Evolutionary conservation across 2,888 invertebrate species (phyloP), one percentile per base, ranked within the genome.

Genomic region (Oxytorus armatus): DNA sequence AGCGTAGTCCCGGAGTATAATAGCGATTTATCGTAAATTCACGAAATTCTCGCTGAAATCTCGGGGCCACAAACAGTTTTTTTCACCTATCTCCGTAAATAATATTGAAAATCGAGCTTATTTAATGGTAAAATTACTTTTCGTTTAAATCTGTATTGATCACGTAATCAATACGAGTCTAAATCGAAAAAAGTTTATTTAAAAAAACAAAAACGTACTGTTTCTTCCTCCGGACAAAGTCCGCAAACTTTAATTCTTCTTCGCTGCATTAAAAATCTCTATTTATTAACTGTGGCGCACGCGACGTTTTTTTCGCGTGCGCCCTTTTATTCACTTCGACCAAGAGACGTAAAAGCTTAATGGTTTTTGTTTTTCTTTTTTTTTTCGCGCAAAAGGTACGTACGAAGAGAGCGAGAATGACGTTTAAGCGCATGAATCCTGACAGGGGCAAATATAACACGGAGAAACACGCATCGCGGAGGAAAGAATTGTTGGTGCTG

Each of bases 1-100:
- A 87, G 87, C 86, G 83, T 85, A 84, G 85, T 82, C 82, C 85
- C n/a, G 78, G 87, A 88, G 89, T 88, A 85, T 86, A 86, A 87
- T 85, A 86, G 86, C 84, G 87, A 79, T 39, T 82, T 83, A 75
- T 73, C 8, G 51, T 21, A 55, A 65, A 55, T 25, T 57, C 47
- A 11, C 3, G 21, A 21, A 68, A 69, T 53, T 63, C 63, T 76
- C 74, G 76, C 65, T 63, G 84, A 73, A 86, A 85, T 85, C 83
- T n/a, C n/a, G n/a, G n/a, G n/a, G n/a, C n/a, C n/a, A n/a, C n/a
- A n/a, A n/a, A n/a, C n/a, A n/a, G n/a, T n/a, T n/a, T n/a, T n/a
- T n/a, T n/a, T n/a, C n/a, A n/a, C n/a, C n/a, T n/a, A n/a, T n/a
- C n/a, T n/a, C n/a, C n/a, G n/a, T n/a, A n/a, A n/a, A n/a, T n/a